These are phyloP conservation scores for Pantherophis alleghaniensis DNA, from an alignment of 2,797 vertebrate genomes.

Conservation along the genomic window DNA sequence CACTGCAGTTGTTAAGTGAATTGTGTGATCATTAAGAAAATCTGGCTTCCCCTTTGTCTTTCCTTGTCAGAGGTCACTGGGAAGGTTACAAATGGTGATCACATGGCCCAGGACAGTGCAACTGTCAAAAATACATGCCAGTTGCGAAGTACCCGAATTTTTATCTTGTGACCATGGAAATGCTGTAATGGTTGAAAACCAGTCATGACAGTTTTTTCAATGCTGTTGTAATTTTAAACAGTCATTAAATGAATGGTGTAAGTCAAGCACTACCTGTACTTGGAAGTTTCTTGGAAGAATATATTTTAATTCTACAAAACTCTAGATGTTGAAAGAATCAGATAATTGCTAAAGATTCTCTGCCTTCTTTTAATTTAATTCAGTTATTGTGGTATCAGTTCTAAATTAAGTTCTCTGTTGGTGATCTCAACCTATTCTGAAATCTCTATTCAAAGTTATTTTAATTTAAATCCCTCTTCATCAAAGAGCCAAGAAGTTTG, in stretches of 20 bases:
- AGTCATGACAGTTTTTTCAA: not conserved
- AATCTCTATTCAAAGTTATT: slow-evolving; percentile 21
- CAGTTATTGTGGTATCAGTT: not conserved
- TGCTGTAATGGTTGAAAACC: not conserved
- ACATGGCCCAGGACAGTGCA: not conserved
- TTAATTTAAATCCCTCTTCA: slow-evolving; percentile 41
- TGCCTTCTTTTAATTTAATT: not conserved
- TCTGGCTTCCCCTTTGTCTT: not conserved
- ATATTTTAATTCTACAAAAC: not conserved
- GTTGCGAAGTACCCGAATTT: not conserved
- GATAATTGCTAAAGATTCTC: not conserved
- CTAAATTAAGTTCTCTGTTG: not conserved
- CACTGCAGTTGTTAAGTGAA: not conserved
- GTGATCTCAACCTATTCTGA: not conserved
- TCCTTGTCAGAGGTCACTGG: not conserved
- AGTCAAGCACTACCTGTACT: not conserved
- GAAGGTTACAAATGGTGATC: not conserved
- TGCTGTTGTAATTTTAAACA: not conserved
- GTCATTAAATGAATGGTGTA: not conserved
- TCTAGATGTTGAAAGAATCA: not conserved
- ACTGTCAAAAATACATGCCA: not conserved
- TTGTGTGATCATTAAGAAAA: not conserved
- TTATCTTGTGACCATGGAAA: not conserved
- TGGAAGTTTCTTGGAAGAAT: not conserved
- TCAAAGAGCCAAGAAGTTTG: slow-evolving; percentile 40